Percentiles rank a stretch among this genome's conserved stretches.
Evolutionary conservation across 2,797 vertebrate genomes (phyloP).

Genomic region (Enteromius treurensis): DNA sequence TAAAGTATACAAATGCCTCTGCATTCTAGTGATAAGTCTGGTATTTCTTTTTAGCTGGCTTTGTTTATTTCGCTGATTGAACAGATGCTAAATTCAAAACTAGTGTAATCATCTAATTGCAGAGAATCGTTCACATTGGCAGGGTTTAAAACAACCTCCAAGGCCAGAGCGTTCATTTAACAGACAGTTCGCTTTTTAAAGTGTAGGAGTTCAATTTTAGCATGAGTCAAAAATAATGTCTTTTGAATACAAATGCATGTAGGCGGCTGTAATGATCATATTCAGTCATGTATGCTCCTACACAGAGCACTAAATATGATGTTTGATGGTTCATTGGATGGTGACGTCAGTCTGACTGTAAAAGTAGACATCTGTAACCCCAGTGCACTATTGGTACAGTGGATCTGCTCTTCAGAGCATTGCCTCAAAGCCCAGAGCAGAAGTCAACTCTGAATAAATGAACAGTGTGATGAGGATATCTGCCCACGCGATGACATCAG

Average conservation of each 20-base stretch:
- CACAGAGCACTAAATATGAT: slow-evolving; percentile 34
- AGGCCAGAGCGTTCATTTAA: slow-evolving; percentile 13
- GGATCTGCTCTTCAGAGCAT: slow-evolving; percentile 8
- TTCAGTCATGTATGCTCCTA: slow-evolving; percentile 38
- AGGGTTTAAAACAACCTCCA: slow-evolving; percentile 1
- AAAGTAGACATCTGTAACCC: slow-evolving; percentile 40
- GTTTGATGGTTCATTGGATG: slow-evolving; percentile 31
- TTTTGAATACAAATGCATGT: slow-evolving; percentile 36
- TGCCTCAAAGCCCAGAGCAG: slow-evolving; percentile 45
- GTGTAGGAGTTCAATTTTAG: slow-evolving; percentile 28
- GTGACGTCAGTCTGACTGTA: slow-evolving; percentile 20
- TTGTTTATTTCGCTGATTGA: slow-evolving; percentile 7
- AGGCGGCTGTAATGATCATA: slow-evolving; percentile 28
- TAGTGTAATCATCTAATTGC: slow-evolving; percentile 13
- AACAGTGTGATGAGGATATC: slow-evolving; percentile 1
- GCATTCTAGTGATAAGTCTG: not conserved
- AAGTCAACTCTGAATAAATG: slow-evolving; percentile 28
- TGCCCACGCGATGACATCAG: slow-evolving; percentile 4
- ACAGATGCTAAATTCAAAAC: slow-evolving; percentile 22
- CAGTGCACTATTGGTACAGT: slow-evolving; percentile 16
- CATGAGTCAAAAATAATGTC: slow-evolving; percentile 35
- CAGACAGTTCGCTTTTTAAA: slow-evolving; percentile 17
- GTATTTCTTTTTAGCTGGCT: not conserved
- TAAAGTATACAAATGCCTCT: not conserved
- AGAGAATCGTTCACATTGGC: slow-evolving; percentile 18